Base-by-base conservation (phyloP, 2,113 vertebrate genomes). In the Salvator merianae region DNA sequence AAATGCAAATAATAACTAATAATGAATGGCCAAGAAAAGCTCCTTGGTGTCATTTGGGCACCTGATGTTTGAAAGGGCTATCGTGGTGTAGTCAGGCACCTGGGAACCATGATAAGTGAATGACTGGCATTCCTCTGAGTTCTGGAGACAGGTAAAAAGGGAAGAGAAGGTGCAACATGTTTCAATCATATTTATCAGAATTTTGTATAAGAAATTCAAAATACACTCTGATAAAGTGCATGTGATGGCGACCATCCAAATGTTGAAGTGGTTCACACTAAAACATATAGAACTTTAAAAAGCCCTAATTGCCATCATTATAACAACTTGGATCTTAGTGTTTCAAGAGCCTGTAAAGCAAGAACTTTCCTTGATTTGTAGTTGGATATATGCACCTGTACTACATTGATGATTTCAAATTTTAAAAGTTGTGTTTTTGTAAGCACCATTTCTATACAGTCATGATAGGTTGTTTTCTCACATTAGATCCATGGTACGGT, bases 401-500 rank as follows among this genome's bases (percentile, higher is more conserved):
- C 16, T n/a, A 20, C 16, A 18, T 34, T 38, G 3, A 32, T 5
- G 7, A 22, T 50, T 59, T 50, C 66, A 62, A 59, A 10, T 62
- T 8, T 63, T 74, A 59, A 5, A 77, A 24, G 16, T 79, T 34
- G 55, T 79, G 38, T 1, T 32, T 26, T 65, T 2, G 0, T 77
- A 55, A 55, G 79, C 70, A 26, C 0, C 0, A 26, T 74, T 59
- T 84, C 84, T 18, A 32, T 22, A 30, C 32, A 30, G n/a, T 8
- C 85, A 10, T 1, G 0, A 1, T 9, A 28, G 72, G 12, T 28
- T 63, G 53, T 92, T 53, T 66, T 2, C 10, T 12, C 28, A 30
- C 84, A 63, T 73, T 2, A 1, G 36, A 43, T 8, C 7, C 8
- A 55, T 34, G 88, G 2, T 90, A 82, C 90, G 93, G 88, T 2